These are phyloP conservation scores for Psittacula cyanocephala DNA, from an alignment of 2,113 vertebrate genomes.

Conservation along the genomic window DNA sequence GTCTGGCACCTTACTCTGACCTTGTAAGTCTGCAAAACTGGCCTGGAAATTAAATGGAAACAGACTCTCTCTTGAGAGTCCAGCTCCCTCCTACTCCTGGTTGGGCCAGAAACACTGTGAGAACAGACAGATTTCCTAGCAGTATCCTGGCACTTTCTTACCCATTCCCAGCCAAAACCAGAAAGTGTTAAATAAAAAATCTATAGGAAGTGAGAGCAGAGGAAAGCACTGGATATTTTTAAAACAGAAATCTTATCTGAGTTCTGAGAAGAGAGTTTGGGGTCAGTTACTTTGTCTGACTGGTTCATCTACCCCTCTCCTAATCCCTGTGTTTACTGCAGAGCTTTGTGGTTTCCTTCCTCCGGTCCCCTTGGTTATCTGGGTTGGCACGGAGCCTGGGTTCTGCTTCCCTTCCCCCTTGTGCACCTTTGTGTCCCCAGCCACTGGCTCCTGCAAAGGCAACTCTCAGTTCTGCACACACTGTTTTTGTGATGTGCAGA, in stretches of 20 bases:
- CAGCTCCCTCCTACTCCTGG: constrained; percentile 14
- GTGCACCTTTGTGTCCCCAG: neutral
- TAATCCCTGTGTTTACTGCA: constrained; percentile 34
- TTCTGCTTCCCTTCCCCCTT: neutral
- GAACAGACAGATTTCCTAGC: constrained; percentile 41
- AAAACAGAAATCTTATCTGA: constrained; percentile 2
- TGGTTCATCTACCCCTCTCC: neutral
- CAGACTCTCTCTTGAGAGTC: constrained; percentile 19
- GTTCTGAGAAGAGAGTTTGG: neutral
- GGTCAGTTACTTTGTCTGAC: constrained; percentile 14
- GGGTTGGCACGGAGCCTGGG: neutral
- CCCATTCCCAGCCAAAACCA: neutral
- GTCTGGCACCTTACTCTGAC: constrained; percentile 55
- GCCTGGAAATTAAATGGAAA: constrained; percentile 49
- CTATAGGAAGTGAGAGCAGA: neutral
- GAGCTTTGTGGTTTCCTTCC: constrained; percentile 49
- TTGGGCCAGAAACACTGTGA: constrained; percentile 39
- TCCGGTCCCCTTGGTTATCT: constrained; percentile 15
- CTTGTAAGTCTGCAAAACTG: constrained; percentile 33
- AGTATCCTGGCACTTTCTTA: constrained; percentile 25
- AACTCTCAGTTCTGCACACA: neutral
- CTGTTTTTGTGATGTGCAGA: neutral
- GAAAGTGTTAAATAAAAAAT: neutral
- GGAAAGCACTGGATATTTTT: neutral
- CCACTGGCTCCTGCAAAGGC: neutral